Evolutionary conservation across 2,888 invertebrate genomes (phyloP).

Genomic region (Gisinianus flammeolus): DNA sequence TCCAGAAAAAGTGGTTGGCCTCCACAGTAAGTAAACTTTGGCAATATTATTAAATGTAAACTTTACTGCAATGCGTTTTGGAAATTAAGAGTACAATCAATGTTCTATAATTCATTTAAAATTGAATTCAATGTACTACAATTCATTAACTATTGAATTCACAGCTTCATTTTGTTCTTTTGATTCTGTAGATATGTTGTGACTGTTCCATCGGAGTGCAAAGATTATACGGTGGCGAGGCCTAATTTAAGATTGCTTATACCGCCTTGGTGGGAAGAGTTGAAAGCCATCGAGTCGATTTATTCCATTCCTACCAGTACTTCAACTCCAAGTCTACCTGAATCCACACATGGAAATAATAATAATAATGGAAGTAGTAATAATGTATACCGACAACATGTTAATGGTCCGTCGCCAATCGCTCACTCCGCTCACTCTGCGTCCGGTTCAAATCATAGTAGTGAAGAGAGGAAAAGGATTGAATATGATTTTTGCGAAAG

Average conservation of each 20-base stretch:
- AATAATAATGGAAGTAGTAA: constrained; percentile 31
- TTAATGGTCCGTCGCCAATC: constrained; percentile 61
- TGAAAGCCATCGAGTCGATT: constrained; percentile 67
- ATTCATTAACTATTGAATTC: no score
- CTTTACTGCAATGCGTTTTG: no score
- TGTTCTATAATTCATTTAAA: no score
- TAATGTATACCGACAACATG: constrained; percentile 64
- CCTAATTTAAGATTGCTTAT: constrained; percentile 87
- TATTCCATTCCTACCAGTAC: constrained; percentile 54
- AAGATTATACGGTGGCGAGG: constrained; percentile 75
- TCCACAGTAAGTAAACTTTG: no score
- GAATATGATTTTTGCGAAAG: constrained; percentile 85
- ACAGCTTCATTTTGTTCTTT: no score
- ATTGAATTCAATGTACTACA: no score
- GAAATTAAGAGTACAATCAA: no score
- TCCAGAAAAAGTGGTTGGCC: constrained; percentile 71
- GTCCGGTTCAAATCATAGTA: constrained; percentile 59
- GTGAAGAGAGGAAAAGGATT: constrained; percentile 63
- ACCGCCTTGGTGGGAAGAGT: constrained; percentile 97
- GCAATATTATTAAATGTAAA: no score
- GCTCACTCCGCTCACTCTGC: constrained; percentile 62
- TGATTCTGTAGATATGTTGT: no score
- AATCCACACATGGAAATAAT: constrained; percentile 49
- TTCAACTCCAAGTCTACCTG: constrained; percentile 33
- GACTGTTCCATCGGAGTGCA: constrained; percentile 51